Conservation (phyloP, 2,888 invertebrate genomes). For the Marronus borbonicus region DNA sequence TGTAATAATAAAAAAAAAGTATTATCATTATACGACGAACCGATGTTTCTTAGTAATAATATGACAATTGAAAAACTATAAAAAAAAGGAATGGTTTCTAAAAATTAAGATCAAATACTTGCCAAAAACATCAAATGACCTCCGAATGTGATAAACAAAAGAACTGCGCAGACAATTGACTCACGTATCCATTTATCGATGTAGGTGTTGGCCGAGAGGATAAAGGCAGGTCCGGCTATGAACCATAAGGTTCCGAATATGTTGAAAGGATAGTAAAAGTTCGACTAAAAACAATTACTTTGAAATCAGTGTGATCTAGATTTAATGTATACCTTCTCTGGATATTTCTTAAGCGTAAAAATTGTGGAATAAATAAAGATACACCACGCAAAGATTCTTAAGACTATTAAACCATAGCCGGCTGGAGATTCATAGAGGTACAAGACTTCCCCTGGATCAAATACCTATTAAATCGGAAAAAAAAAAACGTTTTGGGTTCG, state of each 20-base stretch:
- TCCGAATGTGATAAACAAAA: conserved; percentile 75
- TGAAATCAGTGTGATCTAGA: not conserved
- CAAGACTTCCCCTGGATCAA: conserved; percentile 92
- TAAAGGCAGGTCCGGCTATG: conserved; percentile 85
- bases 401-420: conserved; percentile 85
- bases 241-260: conserved; percentile 91
- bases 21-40: not conserved
- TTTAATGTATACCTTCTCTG: conserved; percentile 77
- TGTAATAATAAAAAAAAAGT: conserved; percentile 63
- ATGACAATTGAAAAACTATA: no score
- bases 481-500: not conserved
- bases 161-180: conserved; percentile 80
- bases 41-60: no score
- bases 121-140: conserved; percentile 81
- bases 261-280: conserved; percentile 84
- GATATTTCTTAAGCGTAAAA: conserved; percentile 87
- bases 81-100: no score
- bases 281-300: conserved; percentile 3
- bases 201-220: conserved; percentile 83
- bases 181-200: conserved; percentile 88
- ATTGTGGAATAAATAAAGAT: conserved; percentile 81
- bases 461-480: conserved; percentile 74
- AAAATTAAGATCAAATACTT: conserved; percentile 59
- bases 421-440: conserved; percentile 94
- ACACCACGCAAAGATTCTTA: conserved; percentile 86